Evolutionary conservation across 53 echinoderm and acorn worm species (phyloP).

Genomic region (Apostichopus leukothele): DNA sequence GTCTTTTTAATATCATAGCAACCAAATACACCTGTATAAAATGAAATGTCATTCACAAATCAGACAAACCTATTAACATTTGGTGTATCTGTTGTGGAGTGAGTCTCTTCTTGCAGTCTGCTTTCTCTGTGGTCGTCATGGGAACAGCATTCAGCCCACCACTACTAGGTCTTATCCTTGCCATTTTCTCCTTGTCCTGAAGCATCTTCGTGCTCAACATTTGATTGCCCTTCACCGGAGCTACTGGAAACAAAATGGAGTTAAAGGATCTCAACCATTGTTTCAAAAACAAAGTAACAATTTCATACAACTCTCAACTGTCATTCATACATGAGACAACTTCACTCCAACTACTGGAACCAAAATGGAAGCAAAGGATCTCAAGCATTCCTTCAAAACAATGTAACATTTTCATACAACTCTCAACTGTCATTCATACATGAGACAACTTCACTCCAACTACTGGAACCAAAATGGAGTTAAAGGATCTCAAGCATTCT

Average conservation of each 20-base stretch:
- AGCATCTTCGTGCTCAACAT: constrained; percentile 95
- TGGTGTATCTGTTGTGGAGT: constrained; percentile 94
- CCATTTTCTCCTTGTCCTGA: constrained; percentile 61
- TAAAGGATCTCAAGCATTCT: neutral
- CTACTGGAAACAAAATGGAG: constrained; percentile 51
- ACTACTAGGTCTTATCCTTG: constrained; percentile 73
- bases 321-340: too few relatives aligned
- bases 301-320: too few relatives aligned
- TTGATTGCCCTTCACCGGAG: constrained; percentile 56
- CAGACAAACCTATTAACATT: constrained; percentile 78
- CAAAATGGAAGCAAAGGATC: neutral
- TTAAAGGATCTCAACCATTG: neutral
- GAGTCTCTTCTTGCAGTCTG: constrained; percentile 88
- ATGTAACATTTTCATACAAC: too few relatives aligned
- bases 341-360: constrained; percentile 65
- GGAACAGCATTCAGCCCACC: constrained; percentile 97
- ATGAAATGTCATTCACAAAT: too few relatives aligned
- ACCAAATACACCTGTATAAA: too few relatives aligned
- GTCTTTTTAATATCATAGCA: too few relatives aligned
- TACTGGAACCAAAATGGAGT: constrained; percentile 47
- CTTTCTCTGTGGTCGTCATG: constrained; percentile 87
- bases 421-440: too few relatives aligned
- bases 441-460: constrained; percentile 46
- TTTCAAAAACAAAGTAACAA: too few relatives aligned
- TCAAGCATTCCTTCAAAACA: too few relatives aligned